phyloP scores from a whole-genome alignment of 2,888 invertebrate genomes.

The Uropetala carovei region DNA sequence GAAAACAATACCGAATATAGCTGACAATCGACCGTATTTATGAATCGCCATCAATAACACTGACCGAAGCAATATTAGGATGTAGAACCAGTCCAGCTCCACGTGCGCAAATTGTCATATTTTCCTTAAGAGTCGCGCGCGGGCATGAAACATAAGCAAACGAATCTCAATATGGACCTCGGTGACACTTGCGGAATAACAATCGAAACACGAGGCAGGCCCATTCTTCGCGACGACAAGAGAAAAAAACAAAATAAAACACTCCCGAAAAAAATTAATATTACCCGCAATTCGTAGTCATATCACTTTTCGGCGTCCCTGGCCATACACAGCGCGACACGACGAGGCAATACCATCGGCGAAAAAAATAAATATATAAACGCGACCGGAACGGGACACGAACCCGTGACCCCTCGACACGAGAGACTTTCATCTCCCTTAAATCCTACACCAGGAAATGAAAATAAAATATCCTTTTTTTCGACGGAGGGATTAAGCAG shows the following conservation, averaged over 20 bases:
- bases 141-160: not conserved
- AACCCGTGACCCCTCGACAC: not conserved
- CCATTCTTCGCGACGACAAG: not conserved
- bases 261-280: not conserved
- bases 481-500: not conserved
- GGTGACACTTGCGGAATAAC: not conserved
- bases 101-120: constrained; percentile 1
- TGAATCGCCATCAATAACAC: no score
- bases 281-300: not conserved
- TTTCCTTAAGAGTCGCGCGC: not conserved
- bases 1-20: no score
- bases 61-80: not conserved
- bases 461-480: not conserved
- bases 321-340: not conserved
- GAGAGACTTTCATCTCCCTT: not conserved
- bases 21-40: no score
- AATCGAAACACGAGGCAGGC: not conserved
- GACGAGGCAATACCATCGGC: not conserved
- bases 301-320: not conserved
- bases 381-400: not conserved
- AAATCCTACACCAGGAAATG: not conserved
- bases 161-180: not conserved
- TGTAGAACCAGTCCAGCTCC: not conserved
- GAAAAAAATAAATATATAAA: not conserved
- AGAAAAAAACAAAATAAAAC: not conserved